Evolutionary conservation across 53 echinoderm and acorn worm species (phyloP).

Genomic region (Stichopus horrens): DNA sequence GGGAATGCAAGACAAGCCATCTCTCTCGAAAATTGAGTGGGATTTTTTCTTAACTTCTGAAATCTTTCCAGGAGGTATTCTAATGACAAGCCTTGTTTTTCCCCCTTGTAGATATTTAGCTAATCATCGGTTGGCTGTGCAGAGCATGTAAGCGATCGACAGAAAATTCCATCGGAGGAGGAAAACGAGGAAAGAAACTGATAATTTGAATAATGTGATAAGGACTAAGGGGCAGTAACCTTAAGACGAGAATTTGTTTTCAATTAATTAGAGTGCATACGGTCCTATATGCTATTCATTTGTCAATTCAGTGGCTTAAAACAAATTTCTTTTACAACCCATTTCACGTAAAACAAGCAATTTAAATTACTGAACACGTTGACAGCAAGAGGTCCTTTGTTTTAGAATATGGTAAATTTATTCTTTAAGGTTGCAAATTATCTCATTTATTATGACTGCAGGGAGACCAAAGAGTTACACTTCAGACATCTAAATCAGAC

Average conservation of each 20-base stretch:
- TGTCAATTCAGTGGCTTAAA: too few relatives aligned
- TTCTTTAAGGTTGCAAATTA: too few relatives aligned
- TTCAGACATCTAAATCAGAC: too few relatives aligned
- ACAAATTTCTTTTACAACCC: too few relatives aligned
- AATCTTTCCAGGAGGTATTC: slow-evolving; percentile 31
- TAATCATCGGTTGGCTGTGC: slow-evolving; percentile 6
- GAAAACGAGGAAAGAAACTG: not conserved
- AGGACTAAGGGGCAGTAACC: not conserved
- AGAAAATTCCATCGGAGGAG: slow-evolving; percentile 7
- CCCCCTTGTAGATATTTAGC: slow-evolving; percentile 28
- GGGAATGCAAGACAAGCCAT: slow-evolving; percentile 20
- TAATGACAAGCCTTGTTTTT: not conserved
- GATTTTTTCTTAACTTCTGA: slow-evolving; percentile 27
- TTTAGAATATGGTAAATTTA: too few relatives aligned
- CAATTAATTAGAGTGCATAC: too few relatives aligned
- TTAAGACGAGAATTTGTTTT: not conserved
- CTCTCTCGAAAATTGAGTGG: slow-evolving; percentile 23
- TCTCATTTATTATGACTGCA: too few relatives aligned
- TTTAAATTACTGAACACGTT: too few relatives aligned
- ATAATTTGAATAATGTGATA: not conserved
- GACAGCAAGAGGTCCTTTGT: too few relatives aligned
- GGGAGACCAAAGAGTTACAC: too few relatives aligned
- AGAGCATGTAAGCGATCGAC: not conserved
- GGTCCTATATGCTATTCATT: too few relatives aligned
- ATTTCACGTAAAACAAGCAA: too few relatives aligned